phyloP scores from a whole-genome alignment of 1,140 invertebrate genomes.

The Drosophila chauvacae region DNA sequence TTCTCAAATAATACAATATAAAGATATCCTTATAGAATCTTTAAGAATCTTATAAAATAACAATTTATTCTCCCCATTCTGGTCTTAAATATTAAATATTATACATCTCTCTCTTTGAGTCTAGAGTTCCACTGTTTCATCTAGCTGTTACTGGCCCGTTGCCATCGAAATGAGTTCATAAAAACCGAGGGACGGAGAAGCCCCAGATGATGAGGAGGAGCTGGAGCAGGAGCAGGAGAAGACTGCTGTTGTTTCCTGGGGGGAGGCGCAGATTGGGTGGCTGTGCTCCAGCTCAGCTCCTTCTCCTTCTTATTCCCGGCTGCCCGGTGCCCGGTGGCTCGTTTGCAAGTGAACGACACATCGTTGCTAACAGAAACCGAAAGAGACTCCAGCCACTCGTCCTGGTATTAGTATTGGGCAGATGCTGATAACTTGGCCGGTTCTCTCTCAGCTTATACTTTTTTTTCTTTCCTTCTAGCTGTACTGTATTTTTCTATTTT shows the following conservation, averaged over 20 bases:
- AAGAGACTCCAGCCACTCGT: constrained; percentile 22
- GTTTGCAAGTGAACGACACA: constrained; percentile 75
- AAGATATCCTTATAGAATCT: not conserved
- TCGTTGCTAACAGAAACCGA: constrained; percentile 53
- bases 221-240: not conserved
- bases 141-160: constrained; percentile 25
- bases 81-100: not conserved
- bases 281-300: constrained; percentile 1
- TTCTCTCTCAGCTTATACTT: constrained; percentile 27
- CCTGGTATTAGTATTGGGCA: constrained; percentile 53
- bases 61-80: too few relatives aligned
- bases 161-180: constrained; percentile 71
- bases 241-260: constrained; percentile 3
- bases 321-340: constrained; percentile 57
- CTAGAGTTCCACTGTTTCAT: constrained; percentile 51
- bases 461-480: constrained; percentile 16
- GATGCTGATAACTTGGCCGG: constrained; percentile 77
- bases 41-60: not conserved
- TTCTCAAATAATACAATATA: not conserved
- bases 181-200: constrained; percentile 42
- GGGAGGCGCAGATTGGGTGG: constrained; percentile 46
- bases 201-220: constrained; percentile 31
- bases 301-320: constrained; percentile 16
- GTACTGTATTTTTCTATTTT: constrained; percentile 29
- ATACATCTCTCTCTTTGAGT: not conserved